Percentiles rank a stretch among this genome's conserved stretches.
These are phyloP conservation scores for Eulacestoma nigropectus DNA, from an alignment of 2,113 vertebrate species.

Conservation along the genomic window DNA sequence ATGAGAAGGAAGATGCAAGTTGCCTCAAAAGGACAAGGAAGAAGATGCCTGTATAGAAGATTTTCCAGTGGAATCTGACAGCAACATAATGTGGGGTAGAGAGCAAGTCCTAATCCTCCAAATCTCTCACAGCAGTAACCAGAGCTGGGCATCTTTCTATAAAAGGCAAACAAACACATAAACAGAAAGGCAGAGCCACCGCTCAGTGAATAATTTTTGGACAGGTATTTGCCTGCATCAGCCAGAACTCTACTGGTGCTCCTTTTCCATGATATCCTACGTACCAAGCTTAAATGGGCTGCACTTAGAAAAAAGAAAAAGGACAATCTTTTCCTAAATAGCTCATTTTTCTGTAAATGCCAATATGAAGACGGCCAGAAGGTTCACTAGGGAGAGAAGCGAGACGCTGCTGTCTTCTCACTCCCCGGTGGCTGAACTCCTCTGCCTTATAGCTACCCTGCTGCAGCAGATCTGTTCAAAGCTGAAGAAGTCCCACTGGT, in stretches of 20 bases:
- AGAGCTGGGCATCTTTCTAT: background rate
- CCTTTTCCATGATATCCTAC: background rate
- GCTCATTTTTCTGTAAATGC: background rate
- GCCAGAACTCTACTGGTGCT: background rate
- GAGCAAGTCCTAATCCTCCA: background rate
- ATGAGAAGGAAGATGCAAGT: background rate
- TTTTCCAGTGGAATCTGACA: background rate
- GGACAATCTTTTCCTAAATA: background rate
- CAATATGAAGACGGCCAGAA: background rate
- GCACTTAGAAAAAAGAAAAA: background rate
- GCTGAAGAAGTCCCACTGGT: slow-evolving; percentile 18
- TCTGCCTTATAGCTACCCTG: slow-evolving; percentile 33
- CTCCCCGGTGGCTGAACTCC: background rate
- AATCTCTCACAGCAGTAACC: background rate
- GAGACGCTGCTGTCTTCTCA: background rate
- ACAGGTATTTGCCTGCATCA: background rate
- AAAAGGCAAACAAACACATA: background rate
- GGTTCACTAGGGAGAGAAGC: background rate
- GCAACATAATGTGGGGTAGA: background rate
- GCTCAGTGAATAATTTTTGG: background rate
- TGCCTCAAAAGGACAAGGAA: background rate
- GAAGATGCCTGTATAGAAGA: background rate
- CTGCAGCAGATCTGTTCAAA: slow-evolving; percentile 48
- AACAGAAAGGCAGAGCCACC: background rate
- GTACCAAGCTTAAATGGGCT: background rate